Conservation (phyloP, 2,113 vertebrate genomes). For the Pseudorasbora parva region DNA sequence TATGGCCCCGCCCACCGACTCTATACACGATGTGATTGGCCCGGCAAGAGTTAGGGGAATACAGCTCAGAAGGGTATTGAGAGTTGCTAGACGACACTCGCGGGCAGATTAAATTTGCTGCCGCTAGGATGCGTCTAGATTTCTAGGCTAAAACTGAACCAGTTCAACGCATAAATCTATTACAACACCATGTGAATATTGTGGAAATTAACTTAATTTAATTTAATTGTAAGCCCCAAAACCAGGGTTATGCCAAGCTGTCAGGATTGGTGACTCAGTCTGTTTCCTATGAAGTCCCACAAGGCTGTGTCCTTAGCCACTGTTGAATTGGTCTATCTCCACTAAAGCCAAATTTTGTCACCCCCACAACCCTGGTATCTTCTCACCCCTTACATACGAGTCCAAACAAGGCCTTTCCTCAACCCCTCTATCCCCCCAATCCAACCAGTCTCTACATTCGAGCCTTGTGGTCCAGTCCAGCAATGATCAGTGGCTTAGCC, state of each 20-base stretch:
- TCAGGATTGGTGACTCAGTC: background rate
- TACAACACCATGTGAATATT: too few species aligned
- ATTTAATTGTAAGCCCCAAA: too few species aligned
- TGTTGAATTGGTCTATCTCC: background rate
- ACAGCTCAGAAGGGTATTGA: too few species aligned
- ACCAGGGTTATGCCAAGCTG: background rate
- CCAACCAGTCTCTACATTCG: background rate
- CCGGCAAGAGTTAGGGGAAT: too few species aligned
- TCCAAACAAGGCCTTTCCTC: constrained; percentile 6
- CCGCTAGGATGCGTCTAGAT: too few species aligned
- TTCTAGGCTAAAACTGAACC: too few species aligned
- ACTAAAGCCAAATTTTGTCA: background rate
- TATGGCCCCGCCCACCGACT: too few species aligned
- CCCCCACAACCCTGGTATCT: background rate
- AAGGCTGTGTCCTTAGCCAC: background rate
- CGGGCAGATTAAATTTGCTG: too few species aligned
- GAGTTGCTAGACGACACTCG: too few species aligned
- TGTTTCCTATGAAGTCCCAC: background rate
- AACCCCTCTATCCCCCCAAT: background rate
- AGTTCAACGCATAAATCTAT: too few species aligned
- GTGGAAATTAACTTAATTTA: too few species aligned
- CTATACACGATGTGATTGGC: too few species aligned
- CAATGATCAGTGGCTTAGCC: constrained; percentile 58
- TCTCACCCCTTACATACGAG: background rate
- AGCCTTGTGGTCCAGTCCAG: constrained; percentile 33